Conservation (phyloP, 2,888 invertebrate genomes). For the Melangyna quadrimaculata region DNA sequence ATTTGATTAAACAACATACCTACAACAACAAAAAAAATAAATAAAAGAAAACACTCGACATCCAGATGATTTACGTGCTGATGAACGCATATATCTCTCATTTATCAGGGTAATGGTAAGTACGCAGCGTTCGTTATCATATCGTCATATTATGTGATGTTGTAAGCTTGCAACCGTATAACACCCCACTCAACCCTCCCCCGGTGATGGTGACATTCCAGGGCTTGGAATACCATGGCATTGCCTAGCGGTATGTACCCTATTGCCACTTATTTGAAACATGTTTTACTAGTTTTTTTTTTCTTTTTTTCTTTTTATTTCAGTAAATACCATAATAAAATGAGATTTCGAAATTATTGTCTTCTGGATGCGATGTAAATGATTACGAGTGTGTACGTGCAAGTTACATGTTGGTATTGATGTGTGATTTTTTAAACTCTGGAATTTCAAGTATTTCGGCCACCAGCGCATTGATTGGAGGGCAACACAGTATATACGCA, state of each 20-base stretch:
- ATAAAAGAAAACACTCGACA: slow-evolving; percentile 40
- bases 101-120: slow-evolving; percentile 53
- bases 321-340: slow-evolving; percentile 71
- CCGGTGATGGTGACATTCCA: slow-evolving; percentile 44
- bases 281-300: slow-evolving; percentile 66
- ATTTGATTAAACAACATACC: slow-evolving; percentile 58
- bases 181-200: not conserved
- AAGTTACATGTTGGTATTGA: slow-evolving; percentile 28
- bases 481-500: slow-evolving; percentile 47
- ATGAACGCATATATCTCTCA: slow-evolving; percentile 58
- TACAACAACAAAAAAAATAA: not conserved
- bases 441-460: slow-evolving; percentile 70
- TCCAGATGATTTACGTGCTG: slow-evolving; percentile 65
- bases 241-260: slow-evolving; percentile 69
- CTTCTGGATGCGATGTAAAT: slow-evolving; percentile 41
- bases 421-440: slow-evolving; percentile 70
- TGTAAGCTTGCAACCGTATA: slow-evolving; percentile 58
- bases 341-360: slow-evolving; percentile 71
- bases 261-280: slow-evolving; percentile 70
- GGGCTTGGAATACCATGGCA: slow-evolving; percentile 64
- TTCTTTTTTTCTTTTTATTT: slow-evolving; percentile 28
- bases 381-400: slow-evolving; percentile 19
- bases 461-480: slow-evolving; percentile 65
- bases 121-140: slow-evolving; percentile 62
- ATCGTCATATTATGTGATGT: slow-evolving; percentile 46